Base-by-base conservation (phyloP, 2,888 invertebrate genomes). In the Heliconius ethilla region DNA sequence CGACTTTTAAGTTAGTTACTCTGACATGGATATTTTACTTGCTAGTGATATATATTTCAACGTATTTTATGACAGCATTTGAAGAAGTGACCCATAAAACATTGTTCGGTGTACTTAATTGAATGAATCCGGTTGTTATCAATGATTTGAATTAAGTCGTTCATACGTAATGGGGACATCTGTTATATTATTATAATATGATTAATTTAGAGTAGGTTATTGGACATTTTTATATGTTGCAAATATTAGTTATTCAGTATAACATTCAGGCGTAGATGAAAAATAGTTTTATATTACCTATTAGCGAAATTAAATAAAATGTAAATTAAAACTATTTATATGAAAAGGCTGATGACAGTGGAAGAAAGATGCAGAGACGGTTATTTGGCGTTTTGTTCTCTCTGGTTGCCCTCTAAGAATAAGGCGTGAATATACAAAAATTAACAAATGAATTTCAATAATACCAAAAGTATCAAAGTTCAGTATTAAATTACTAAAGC, bases 71-170 rank as follows among this genome's bases (percentile, higher is more conserved):
- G 67, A 69, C 69, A 69, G 25, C 18, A 18, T 25, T 40, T 69
- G 67, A 15, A 67, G 33, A 67, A 69, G 25, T 69, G 69, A 45
- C 69, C 40, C 15, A 69, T 69, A 45, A 69, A 69, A 69, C 25
- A 45, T 67, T n/a, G 55, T 25, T 72, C n/a, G 72, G n/a, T n/a
- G 15, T 37, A 59, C 33, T 25, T 59, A 59, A 72, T 72, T 59
- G 33, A 72, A 59, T 72, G 33, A 59, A 59, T 72, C 72, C 72
- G 72, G 55, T 72, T 72, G 33, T 33, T 33, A 33, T 33, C 72
- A 33, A 7, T 13, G 18, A 29, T 59, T 59, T 13, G n/a, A 72
- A 72, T 15, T 72, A n/a, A 59, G n/a, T 59, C 55, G 15, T 33
- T n/a, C 33, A n/a, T 25, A n/a, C n/a, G 37, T 33, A 72, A 72